Evolutionary conservation across 2,797 vertebrate species (phyloP).

Genomic region (Natrix natrix): DNA sequence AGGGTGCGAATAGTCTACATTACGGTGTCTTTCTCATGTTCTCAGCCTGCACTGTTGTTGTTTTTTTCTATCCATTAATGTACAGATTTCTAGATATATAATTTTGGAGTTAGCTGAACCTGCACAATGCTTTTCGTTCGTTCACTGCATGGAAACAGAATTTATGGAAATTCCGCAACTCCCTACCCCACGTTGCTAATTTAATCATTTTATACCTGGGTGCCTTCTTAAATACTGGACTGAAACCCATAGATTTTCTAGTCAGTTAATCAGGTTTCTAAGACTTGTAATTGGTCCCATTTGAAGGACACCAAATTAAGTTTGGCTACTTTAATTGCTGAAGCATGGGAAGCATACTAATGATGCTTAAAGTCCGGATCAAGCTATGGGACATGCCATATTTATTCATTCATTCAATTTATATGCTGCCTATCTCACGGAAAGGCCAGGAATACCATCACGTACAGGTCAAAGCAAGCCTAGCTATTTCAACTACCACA

Average conservation of each 20-base stretch:
- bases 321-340: neutral
- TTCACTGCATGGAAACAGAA: neutral
- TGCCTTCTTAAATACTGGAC: neutral
- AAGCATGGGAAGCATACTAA: neutral
- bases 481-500: neutral
- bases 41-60: neutral
- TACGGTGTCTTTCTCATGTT: fast-evolving
- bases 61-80: neutral
- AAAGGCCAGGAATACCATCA: neutral
- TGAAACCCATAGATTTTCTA: neutral
- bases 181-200: neutral
- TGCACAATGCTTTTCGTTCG: neutral
- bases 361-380: neutral
- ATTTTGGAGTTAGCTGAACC: neutral
- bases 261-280: neutral
- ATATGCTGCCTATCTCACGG: neutral
- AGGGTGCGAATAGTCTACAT: neutral
- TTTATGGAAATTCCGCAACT: neutral
- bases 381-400: neutral
- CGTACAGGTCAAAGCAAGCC: neutral
- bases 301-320: neutral
- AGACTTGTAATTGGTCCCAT: neutral
- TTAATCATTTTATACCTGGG: neutral
- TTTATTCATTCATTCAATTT: neutral
- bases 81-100: neutral